Percentiles rank a stretch among this genome's conserved stretches.
Evolutionary conservation across 1,140 invertebrate genomes (phyloP).

Genomic region (Arion vulgaris): DNA sequence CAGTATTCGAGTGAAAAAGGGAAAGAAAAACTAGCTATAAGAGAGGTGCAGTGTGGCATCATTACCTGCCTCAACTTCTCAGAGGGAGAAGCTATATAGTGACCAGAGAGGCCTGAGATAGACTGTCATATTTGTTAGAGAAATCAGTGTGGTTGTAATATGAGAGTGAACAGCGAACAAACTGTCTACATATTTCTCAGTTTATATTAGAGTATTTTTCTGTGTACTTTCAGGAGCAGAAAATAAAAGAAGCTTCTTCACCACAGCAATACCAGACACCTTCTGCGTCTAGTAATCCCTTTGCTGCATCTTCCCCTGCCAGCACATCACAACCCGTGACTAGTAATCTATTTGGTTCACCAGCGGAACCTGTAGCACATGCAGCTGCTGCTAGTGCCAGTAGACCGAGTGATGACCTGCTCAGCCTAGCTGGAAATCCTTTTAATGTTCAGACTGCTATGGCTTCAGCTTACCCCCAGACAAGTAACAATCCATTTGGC

Average conservation of each 20-base stretch:
- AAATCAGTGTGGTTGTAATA: too few relatives aligned
- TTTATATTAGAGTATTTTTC: not conserved
- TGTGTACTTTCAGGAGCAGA: conserved; percentile 57
- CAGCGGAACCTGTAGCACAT: conserved; percentile 37
- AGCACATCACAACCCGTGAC: conserved; percentile 49
- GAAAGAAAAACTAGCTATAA: too few relatives aligned
- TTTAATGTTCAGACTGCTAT: conserved; percentile 77
- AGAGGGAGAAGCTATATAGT: too few relatives aligned
- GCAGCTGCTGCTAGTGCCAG: conserved; percentile 58
- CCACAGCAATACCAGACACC: conserved; percentile 42
- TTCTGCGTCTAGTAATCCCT: conserved; percentile 82
- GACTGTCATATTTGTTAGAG: too few relatives aligned
- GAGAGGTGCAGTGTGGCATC: too few relatives aligned
- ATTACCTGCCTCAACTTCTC: too few relatives aligned
- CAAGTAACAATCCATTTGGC: conserved; percentile 47
- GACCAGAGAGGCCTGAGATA: too few relatives aligned
- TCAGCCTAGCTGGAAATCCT: conserved; percentile 88
- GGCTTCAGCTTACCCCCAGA: conserved; percentile 49
- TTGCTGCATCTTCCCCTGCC: conserved; percentile 75
- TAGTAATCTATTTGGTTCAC: conserved; percentile 66
- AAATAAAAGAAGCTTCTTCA: conserved; percentile 56
- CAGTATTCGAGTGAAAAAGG: too few relatives aligned
- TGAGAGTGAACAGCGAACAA: too few relatives aligned
- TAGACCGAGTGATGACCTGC: conserved; percentile 90
- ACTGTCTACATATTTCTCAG: too few relatives aligned